phyloP scores from a whole-genome alignment of 2,888 invertebrate species.

The Harmothoe impar region DNA sequence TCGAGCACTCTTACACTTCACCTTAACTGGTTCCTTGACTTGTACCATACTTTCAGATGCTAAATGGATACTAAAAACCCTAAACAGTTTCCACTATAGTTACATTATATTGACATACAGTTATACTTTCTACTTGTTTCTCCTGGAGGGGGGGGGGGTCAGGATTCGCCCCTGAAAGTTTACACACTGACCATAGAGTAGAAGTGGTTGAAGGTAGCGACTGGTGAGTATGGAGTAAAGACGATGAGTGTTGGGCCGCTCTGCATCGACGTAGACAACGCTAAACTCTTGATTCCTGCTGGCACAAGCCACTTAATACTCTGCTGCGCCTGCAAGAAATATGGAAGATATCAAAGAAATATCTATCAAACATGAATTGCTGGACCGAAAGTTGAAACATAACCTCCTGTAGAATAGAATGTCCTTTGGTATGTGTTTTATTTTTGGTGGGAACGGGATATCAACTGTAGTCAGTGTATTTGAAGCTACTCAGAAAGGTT shows the following conservation, averaged over 20 bases:
- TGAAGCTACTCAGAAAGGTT: too few relatives aligned
- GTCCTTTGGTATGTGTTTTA: not conserved
- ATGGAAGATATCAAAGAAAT: conserved; percentile 2
- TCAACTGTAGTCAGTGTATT: too few relatives aligned
- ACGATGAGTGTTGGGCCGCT: conserved; percentile 90
- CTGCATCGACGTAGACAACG: conserved; percentile 88
- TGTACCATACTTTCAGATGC: too few relatives aligned
- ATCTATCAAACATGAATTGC: not conserved
- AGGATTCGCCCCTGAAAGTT: too few relatives aligned
- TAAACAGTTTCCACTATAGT: too few relatives aligned
- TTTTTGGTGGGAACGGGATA: too few relatives aligned
- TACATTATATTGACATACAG: too few relatives aligned
- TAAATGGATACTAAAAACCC: too few relatives aligned
- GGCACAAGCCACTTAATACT: conserved; percentile 87
- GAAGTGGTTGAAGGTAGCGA: conserved; percentile 87
- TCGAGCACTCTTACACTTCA: too few relatives aligned
- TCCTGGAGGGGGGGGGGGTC: too few relatives aligned
- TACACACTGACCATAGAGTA: conserved; percentile 89
- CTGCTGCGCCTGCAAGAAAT: conserved; percentile 72
- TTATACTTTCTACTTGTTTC: too few relatives aligned
- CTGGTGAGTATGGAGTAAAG: conserved; percentile 91
- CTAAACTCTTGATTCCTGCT: conserved; percentile 88
- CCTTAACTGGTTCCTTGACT: too few relatives aligned
- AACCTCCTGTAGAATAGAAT: not conserved
- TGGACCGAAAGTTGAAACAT: not conserved